phyloP scores from a whole-genome alignment of 2,888 invertebrate species.

The Chloroclysta siterata region DNA sequence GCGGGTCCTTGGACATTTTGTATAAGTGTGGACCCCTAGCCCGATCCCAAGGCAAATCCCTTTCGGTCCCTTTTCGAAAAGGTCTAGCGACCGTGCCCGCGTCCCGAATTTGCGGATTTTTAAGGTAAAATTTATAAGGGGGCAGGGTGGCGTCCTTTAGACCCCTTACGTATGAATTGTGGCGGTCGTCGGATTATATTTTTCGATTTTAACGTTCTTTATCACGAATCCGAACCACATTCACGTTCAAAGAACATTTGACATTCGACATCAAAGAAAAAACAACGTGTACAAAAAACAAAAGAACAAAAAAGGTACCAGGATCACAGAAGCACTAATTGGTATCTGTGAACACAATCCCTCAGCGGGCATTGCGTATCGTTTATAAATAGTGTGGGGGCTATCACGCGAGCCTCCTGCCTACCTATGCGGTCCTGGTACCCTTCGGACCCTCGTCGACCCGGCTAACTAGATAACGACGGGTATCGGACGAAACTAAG shows the following conservation, averaged over 20 bases:
- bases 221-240: conserved; percentile 17
- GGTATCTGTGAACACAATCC: conserved; percentile 73
- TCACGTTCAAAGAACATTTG: neutral
- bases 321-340: conserved; percentile 73
- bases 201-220: conserved; percentile 41
- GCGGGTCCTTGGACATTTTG: conserved; percentile 82
- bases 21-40: conserved; percentile 80
- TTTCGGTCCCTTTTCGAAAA: conserved; percentile 81
- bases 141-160: conserved; percentile 49
- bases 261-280: conserved; percentile 35
- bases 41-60: conserved; percentile 83
- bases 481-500: conserved; percentile 80
- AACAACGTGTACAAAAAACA: conserved; percentile 30
- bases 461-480: conserved; percentile 83
- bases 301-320: conserved; percentile 47
- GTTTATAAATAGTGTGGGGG: conserved; percentile 67
- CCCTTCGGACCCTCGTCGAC: conserved; percentile 80
- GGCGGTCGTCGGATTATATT: conserved; percentile 42
- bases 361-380: conserved; percentile 68
- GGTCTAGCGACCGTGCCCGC: conserved; percentile 77
- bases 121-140: conserved; percentile 84
- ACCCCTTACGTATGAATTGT: conserved; percentile 45
- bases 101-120: conserved; percentile 84
- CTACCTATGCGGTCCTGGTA: conserved; percentile 41
- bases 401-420: conserved; percentile 66